A percentile compares a stretch with the other conserved stretches of the same genome.
Evolutionary conservation across 2,888 invertebrate genomes (phyloP).

Genomic region (Hirtodrosophila confusa): DNA sequence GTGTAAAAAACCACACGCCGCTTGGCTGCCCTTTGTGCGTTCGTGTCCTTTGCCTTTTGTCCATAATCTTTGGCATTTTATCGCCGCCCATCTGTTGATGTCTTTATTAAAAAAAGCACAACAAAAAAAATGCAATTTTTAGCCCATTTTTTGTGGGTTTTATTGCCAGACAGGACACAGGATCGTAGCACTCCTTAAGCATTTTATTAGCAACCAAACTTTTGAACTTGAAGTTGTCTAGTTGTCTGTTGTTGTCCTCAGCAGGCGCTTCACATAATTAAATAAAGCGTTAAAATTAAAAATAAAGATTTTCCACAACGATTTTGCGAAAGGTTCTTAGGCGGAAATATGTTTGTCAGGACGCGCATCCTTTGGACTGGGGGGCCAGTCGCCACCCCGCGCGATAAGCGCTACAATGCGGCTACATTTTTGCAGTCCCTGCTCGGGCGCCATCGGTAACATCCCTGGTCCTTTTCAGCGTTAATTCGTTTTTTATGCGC

Average conservation of each 20-base stretch:
- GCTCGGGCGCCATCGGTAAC: constrained; percentile 2
- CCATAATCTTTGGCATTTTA: constrained; percentile 82
- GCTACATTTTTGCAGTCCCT: constrained; percentile 32
- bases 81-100: constrained; percentile 79
- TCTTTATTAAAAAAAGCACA: constrained; percentile 77
- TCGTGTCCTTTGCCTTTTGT: constrained; percentile 44
- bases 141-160: constrained; percentile 76
- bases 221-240: constrained; percentile 67
- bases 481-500: constrained; percentile 68
- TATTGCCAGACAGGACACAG: constrained; percentile 54
- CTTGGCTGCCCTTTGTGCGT: constrained; percentile 45
- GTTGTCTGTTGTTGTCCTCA: constrained; percentile 51
- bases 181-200: constrained; percentile 39
- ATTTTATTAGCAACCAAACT: constrained; percentile 64
- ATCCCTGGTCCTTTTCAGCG: constrained; percentile 14
- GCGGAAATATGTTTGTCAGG: constrained; percentile 67
- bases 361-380: constrained; percentile 33
- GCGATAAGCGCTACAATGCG: constrained; percentile 52
- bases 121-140: constrained; percentile 68
- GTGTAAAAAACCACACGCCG: constrained; percentile 59
- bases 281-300: constrained; percentile 82
- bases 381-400: constrained; percentile 10
- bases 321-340: constrained; percentile 36
- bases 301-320: constrained; percentile 69
- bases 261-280: constrained; percentile 76